Evolutionary conservation across 1,140 invertebrate genomes (phyloP).

Genomic region (Drosophila rhopaloa): DNA sequence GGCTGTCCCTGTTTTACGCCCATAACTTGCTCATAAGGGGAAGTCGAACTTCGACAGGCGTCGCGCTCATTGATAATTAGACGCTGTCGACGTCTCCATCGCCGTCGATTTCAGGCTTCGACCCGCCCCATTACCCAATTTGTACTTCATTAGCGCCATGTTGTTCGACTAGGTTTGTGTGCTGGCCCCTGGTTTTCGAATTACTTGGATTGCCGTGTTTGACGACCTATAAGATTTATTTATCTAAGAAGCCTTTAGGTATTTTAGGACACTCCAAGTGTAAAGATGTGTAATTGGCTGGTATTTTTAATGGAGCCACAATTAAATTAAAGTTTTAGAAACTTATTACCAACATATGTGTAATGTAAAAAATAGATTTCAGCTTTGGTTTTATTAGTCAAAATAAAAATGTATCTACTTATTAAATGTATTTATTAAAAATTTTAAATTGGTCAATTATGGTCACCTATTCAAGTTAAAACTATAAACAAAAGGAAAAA

Average conservation of each 20-base stretch:
- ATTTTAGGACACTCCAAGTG: no score
- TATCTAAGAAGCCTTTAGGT: background rate
- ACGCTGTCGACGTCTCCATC: constrained; percentile 22
- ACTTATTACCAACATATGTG: no score
- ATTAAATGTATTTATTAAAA: background rate
- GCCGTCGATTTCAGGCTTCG: constrained; percentile 15
- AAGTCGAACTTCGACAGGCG: constrained; percentile 51
- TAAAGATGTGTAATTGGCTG: no score
- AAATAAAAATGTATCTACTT: no score
- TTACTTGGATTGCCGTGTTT: constrained; percentile 8
- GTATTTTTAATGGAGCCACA: no score
- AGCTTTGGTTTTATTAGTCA: no score
- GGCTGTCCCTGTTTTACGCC: constrained; percentile 11
- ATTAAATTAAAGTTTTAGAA: background rate
- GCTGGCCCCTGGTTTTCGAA: constrained; percentile 1
- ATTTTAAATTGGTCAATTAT: background rate
- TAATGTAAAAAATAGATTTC: no score
- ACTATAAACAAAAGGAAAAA: no score
- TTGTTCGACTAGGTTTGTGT: constrained; percentile 15
- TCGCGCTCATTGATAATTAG: constrained; percentile 73
- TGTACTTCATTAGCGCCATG: constrained; percentile 76
- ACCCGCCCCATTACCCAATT: constrained; percentile 69
- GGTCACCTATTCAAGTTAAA: no score
- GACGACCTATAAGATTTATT: constrained; percentile 51
- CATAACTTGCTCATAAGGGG: constrained; percentile 36